These are phyloP conservation scores for Psittacula derbiana DNA, from an alignment of 2,797 vertebrate species.

Conservation along the genomic window DNA sequence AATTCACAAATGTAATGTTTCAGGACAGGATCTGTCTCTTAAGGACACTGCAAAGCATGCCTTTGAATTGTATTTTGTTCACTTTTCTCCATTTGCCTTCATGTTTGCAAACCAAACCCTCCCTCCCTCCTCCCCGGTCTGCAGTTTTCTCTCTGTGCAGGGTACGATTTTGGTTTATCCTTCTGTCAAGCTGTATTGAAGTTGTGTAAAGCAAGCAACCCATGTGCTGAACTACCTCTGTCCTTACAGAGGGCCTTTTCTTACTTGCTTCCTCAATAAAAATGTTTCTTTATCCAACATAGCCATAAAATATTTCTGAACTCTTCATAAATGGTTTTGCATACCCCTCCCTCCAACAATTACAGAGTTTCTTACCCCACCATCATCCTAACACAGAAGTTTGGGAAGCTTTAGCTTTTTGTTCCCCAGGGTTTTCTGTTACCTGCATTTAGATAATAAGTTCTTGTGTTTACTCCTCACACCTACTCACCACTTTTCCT, in stretches of 20 bases:
- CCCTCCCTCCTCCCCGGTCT: not conserved
- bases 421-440: not conserved
- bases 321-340: not conserved
- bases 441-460: not conserved
- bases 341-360: not conserved
- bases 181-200: not conserved
- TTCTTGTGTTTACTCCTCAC: constrained; percentile 18
- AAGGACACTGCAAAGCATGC: not conserved
- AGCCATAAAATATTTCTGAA: not conserved
- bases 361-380: not conserved
- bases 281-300: not conserved
- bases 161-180: not conserved
- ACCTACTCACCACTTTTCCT: not conserved
- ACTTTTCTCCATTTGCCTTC: not conserved
- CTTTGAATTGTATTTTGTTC: not conserved
- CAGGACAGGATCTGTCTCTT: not conserved
- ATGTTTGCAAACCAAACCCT: not conserved
- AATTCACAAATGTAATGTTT: not conserved
- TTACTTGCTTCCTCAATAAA: not conserved
- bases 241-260: not conserved
- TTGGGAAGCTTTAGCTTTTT: not conserved
- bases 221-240: not conserved
- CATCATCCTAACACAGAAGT: not conserved
- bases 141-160: not conserved
- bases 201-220: not conserved